These are phyloP conservation scores for Oligia strigilis DNA, from an alignment of 2,888 invertebrate genomes.

Conservation along the genomic window DNA sequence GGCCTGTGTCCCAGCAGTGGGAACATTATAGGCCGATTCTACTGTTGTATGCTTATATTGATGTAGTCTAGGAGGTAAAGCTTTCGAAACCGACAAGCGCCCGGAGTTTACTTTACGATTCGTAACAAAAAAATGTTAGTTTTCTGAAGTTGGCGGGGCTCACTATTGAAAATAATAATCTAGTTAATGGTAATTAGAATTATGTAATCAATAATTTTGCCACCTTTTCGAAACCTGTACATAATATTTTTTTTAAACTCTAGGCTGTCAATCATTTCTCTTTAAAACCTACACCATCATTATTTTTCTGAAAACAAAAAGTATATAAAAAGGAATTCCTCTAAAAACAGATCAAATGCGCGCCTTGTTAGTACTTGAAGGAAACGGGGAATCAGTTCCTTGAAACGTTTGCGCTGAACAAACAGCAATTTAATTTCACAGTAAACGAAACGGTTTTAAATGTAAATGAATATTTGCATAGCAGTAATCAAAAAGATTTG, in stretches of 20 bases:
- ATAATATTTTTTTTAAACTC: neutral
- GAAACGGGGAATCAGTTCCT: conserved; percentile 41
- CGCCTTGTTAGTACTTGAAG: conserved; percentile 28
- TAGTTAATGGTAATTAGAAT: neutral
- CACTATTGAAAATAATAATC: neutral
- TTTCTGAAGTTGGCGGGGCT: neutral
- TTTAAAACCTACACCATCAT: neutral
- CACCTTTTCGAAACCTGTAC: neutral
- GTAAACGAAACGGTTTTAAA: conserved; percentile 31
- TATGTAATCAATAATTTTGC: neutral
- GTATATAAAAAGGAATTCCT: neutral
- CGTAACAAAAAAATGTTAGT: neutral
- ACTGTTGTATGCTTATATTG: neutral
- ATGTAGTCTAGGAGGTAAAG: neutral
- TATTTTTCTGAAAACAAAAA: conserved; percentile 7
- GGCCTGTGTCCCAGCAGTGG: neutral
- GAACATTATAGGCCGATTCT: neutral
- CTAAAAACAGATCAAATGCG: conserved; percentile 24
- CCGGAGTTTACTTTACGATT: neutral
- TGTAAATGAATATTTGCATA: conserved; percentile 59
- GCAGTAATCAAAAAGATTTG: conserved; percentile 48
- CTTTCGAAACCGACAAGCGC: neutral
- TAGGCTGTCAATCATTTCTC: neutral
- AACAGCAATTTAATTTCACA: conserved; percentile 53
- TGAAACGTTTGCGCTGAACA: conserved; percentile 37